These are phyloP conservation scores for Lomographa bimaculata DNA, from an alignment of 2,888 invertebrate genomes.

Conservation along the genomic window DNA sequence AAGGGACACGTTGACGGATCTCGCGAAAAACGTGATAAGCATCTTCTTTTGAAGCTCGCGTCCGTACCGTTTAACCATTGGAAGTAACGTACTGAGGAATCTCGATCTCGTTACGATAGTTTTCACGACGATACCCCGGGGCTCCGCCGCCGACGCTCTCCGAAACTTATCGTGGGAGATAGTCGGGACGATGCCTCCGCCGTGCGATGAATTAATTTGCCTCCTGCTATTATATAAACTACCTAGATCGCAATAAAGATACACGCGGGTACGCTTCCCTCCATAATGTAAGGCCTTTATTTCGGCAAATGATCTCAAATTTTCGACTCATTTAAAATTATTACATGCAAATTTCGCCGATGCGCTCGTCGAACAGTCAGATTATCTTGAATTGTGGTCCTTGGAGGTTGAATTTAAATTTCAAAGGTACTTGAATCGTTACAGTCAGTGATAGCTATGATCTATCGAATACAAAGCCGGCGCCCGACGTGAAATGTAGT, in stretches of 20 bases:
- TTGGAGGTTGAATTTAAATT: conserved; percentile 31
- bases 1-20: conserved; percentile 36
- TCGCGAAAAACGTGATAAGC: conserved; percentile 58
- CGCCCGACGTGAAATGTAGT: conserved; percentile 49
- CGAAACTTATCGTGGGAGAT: conserved; percentile 68
- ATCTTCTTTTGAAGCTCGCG: conserved; percentile 43
- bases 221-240: conserved; percentile 65
- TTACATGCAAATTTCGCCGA: conserved; percentile 38
- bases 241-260: conserved; percentile 77
- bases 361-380: conserved; percentile 25
- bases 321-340: conserved; percentile 55
- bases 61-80: conserved; percentile 48
- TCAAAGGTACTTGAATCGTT: conserved; percentile 27
- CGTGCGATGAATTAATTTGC: conserved; percentile 78
- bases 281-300: conserved; percentile 47
- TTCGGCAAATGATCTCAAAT: conserved; percentile 52
- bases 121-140: conserved; percentile 58
- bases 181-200: conserved; percentile 48
- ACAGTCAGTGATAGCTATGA: conserved; percentile 28
- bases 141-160: conserved; percentile 26
- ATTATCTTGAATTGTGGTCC: conserved; percentile 30
- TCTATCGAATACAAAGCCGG: conserved; percentile 32
- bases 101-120: conserved; percentile 75
- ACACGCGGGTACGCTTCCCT: conserved; percentile 47
- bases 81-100: conserved; percentile 65